Evolutionary conservation across 1,140 invertebrate genomes (phyloP).

Genomic region (Ruditapes philippinarum): DNA sequence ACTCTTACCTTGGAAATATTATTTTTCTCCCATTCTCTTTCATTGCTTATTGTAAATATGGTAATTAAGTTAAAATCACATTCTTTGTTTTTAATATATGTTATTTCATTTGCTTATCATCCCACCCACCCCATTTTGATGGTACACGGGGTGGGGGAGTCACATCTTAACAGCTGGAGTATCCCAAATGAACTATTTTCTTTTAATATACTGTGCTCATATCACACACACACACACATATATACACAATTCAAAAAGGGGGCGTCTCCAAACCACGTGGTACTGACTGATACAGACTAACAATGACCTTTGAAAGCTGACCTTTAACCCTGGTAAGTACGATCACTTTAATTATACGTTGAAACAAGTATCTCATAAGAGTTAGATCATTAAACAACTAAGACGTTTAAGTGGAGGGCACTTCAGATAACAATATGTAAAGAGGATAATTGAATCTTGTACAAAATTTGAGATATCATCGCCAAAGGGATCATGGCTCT

Average conservation of each 20-base stretch:
- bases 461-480: not conserved
- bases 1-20: too few species aligned
- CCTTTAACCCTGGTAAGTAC: conserved; percentile 9
- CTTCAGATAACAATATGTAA: conserved; percentile 7
- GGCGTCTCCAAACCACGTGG: conserved; percentile 1
- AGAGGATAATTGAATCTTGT: conserved; percentile 16
- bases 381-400: not conserved
- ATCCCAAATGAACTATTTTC: not conserved
- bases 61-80: too few species aligned
- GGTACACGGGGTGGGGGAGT: not conserved
- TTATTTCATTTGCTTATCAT: not conserved
- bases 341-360: conserved; percentile 31
- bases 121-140: not conserved
- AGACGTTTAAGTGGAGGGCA: not conserved
- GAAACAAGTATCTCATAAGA: conserved; percentile 3
- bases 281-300: conserved; percentile 2
- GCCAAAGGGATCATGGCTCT: not conserved
- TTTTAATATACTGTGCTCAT: not conserved
- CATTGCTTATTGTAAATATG: too few species aligned
- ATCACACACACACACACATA: not conserved
- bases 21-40: too few species aligned
- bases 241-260: not conserved
- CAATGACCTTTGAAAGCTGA: not conserved
- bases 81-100: too few species aligned
- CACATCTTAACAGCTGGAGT: not conserved